Evolutionary conservation across 92 coral and sea anemone species (phyloP).

Genomic region (Porites rus): DNA sequence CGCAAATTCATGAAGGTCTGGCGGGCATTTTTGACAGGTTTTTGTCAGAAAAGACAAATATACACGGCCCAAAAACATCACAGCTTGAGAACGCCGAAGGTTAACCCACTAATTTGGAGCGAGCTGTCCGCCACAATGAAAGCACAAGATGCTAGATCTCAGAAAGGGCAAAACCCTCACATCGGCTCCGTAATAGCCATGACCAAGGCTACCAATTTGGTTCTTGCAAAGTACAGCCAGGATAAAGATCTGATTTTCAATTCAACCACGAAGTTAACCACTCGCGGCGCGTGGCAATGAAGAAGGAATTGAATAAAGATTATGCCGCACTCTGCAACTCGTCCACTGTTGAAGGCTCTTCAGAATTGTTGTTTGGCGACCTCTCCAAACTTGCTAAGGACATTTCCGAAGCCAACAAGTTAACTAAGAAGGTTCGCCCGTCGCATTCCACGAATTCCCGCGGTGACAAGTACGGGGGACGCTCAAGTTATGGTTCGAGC

Average conservation of each 20-base stretch:
- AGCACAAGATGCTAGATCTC: constrained; percentile 31
- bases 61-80: constrained; percentile 30
- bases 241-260: constrained; percentile 41
- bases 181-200: constrained; percentile 37
- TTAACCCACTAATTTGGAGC: constrained; percentile 40
- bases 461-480: no score
- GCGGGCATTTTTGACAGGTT: neutral
- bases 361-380: constrained; percentile 17
- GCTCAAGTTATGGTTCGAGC: no score
- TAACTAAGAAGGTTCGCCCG: no score
- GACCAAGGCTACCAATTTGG: constrained; percentile 37
- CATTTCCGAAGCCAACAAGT: neutral
- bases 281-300: constrained; percentile 35
- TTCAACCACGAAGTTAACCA: constrained; percentile 43
- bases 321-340: constrained; percentile 23
- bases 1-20: constrained; percentile 28
- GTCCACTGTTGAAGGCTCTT: neutral
- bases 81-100: constrained; percentile 32
- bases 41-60: constrained; percentile 24
- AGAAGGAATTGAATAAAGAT: constrained; percentile 31
- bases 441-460: no score
- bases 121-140: constrained; percentile 35
- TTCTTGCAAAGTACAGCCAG: constrained; percentile 14
- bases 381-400: constrained; percentile 39
- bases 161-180: constrained; percentile 29